These are phyloP conservation scores for Biston betularia DNA, from an alignment of 2,888 invertebrate species.

Conservation along the genomic window DNA sequence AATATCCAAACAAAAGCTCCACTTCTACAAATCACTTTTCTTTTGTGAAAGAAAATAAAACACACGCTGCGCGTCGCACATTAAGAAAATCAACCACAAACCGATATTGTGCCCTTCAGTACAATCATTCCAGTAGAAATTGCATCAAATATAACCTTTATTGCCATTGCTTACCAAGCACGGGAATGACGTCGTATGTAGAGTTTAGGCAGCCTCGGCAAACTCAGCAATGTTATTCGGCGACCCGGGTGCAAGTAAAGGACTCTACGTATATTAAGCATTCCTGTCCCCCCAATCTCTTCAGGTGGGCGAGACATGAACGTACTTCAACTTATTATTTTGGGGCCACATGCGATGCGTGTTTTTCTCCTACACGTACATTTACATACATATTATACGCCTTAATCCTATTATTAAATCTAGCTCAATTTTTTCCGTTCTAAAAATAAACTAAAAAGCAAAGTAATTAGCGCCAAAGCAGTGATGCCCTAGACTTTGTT, in stretches of 20 bases:
- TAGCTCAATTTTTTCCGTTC: constrained; percentile 54
- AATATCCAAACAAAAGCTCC: constrained; percentile 28
- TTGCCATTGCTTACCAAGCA: constrained; percentile 49
- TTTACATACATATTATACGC: constrained; percentile 69
- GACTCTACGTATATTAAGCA: constrained; percentile 81
- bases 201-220: constrained; percentile 62
- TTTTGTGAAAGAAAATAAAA: constrained; percentile 39
- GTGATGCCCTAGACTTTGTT: no score
- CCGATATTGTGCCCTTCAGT: constrained; percentile 43
- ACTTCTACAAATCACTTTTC: constrained; percentile 27
- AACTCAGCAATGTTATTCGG: constrained; percentile 80
- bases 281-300: constrained; percentile 81
- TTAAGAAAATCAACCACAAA: constrained; percentile 45
- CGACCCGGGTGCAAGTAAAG: constrained; percentile 79
- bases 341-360: constrained; percentile 72
- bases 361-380: constrained; percentile 75
- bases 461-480: no score
- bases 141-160: constrained; percentile 52
- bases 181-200: constrained; percentile 53
- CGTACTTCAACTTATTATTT: constrained; percentile 83
- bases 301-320: constrained; percentile 79
- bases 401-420: constrained; percentile 80
- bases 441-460: constrained; percentile 57
- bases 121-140: constrained; percentile 42
- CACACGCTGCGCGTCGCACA: constrained; percentile 36